Evolutionary conservation across 1,140 invertebrate species (phyloP).

Genomic region (Coelopa frigida): DNA sequence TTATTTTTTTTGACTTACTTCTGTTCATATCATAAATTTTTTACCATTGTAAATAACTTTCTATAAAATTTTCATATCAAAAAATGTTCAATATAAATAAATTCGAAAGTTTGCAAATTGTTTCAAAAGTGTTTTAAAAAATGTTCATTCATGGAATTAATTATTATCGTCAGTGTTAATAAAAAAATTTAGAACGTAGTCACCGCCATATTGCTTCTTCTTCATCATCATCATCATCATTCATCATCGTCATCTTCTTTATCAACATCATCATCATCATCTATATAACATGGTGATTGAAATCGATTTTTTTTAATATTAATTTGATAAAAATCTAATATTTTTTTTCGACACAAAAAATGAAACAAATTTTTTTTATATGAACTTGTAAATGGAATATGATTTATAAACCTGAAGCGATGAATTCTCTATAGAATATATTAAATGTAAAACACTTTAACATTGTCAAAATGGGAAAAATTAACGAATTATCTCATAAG

Average conservation of each 20-base stretch:
- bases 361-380: slow-evolving; percentile 11
- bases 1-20: too few species aligned
- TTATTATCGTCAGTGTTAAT: slow-evolving; percentile 4
- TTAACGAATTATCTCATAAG: too few species aligned
- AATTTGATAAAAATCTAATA: background rate
- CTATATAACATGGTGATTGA: slow-evolving; percentile 3
- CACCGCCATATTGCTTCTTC: slow-evolving; percentile 43
- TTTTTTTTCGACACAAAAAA: slow-evolving; percentile 8
- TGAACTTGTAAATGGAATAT: slow-evolving; percentile 11
- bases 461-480: too few species aligned
- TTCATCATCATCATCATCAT: background rate
- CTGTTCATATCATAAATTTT: too few species aligned
- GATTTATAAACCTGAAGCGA: slow-evolving; percentile 15
- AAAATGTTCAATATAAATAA: slow-evolving; percentile 1
- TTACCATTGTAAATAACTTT: too few species aligned
- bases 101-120: slow-evolving; percentile 4
- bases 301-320: background rate
- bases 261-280: slow-evolving; percentile 1
- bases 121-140: slow-evolving; percentile 1
- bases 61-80: background rate
- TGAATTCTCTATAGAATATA: background rate
- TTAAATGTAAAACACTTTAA: too few species aligned
- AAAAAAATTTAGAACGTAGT: slow-evolving; percentile 29
- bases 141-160: slow-evolving; percentile 10
- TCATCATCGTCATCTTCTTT: background rate